Percentiles rank a stretch among this genome's conserved stretches.
These are phyloP conservation scores for Ophthalmolycus amberensis DNA, from an alignment of 2,113 vertebrate species.

Conservation along the genomic window DNA sequence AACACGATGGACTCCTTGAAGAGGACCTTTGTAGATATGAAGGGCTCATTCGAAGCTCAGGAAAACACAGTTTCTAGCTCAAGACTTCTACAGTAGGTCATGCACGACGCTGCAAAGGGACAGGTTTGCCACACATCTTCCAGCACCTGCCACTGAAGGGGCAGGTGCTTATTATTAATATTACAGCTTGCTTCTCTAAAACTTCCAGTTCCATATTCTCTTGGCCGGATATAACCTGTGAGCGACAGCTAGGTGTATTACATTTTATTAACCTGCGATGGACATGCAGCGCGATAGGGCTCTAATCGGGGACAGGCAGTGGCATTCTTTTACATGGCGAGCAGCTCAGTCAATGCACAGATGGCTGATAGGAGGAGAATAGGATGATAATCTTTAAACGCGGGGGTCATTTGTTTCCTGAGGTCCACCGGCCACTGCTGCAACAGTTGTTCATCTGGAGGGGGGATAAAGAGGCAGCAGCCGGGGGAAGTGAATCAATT, in stretches of 20 bases:
- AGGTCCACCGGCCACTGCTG: conserved; percentile 54
- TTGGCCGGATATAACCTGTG: conserved; percentile 48
- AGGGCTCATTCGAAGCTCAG: neutral
- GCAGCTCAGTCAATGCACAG: conserved; percentile 42
- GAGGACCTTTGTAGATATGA: neutral
- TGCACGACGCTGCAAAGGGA: neutral
- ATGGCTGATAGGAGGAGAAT: conserved; percentile 59
- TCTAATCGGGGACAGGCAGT: conserved; percentile 65
- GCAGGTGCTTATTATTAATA: no score
- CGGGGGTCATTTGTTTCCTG: conserved; percentile 62
- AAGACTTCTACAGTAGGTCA: neutral
- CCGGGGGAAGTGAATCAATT: conserved; percentile 60
- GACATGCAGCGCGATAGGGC: conserved; percentile 59
- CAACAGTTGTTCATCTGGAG: conserved; percentile 59
- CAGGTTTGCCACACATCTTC: conserved; percentile 1
- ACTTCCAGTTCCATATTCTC: conserved; percentile 58
- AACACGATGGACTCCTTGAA: neutral
- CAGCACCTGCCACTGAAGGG: conserved; percentile 16
- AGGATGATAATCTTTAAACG: conserved; percentile 68
- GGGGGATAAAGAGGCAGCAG: conserved; percentile 54
- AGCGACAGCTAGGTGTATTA: conserved; percentile 71
- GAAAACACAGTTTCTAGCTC: neutral
- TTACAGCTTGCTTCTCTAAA: conserved; percentile 61
- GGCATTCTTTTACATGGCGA: conserved; percentile 59
- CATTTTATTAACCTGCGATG: conserved; percentile 67